These are phyloP conservation scores for Echinarachnius parma DNA, from an alignment of 53 echinoderm and acorn worm genomes.

Conservation along the genomic window DNA sequence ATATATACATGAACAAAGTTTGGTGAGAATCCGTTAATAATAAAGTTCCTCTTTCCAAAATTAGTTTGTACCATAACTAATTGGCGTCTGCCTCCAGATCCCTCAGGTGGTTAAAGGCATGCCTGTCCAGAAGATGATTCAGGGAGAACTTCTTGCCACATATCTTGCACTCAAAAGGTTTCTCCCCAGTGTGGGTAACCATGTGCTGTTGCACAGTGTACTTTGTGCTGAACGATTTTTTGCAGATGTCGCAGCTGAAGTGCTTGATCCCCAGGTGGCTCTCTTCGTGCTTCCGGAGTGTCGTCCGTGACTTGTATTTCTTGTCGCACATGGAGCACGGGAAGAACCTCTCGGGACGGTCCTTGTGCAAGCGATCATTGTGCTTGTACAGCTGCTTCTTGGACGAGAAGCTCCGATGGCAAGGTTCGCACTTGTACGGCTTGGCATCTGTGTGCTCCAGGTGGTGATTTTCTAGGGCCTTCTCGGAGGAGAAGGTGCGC, in stretches of 20 bases:
- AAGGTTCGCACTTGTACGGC: slow-evolving; percentile 7
- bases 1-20: no score
- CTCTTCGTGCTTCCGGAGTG: background rate
- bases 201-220: background rate
- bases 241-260: slow-evolving; percentile 8
- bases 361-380: background rate
- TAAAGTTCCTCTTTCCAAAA: no score
- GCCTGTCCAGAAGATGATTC: background rate
- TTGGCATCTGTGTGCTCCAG: slow-evolving; percentile 4
- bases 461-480: slow-evolving; percentile 1
- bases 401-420: background rate
- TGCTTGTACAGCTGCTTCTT: background rate
- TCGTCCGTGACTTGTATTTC: background rate
- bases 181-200: slow-evolving; percentile 10
- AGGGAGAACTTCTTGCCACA: slow-evolving; percentile 3
- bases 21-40: no score
- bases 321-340: background rate
- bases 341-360: background rate
- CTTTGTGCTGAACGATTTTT: background rate
- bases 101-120: background rate
- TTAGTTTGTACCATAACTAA: no score
- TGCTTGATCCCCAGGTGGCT: slow-evolving; percentile 3
- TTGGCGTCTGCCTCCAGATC: no score
- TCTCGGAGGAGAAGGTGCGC: background rate
- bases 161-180: slow-evolving; percentile 1